Percentiles rank a stretch among this genome's conserved stretches.
Conservation (phyloP, 2,888 invertebrate species). For the Atethmia centrago region DNA sequence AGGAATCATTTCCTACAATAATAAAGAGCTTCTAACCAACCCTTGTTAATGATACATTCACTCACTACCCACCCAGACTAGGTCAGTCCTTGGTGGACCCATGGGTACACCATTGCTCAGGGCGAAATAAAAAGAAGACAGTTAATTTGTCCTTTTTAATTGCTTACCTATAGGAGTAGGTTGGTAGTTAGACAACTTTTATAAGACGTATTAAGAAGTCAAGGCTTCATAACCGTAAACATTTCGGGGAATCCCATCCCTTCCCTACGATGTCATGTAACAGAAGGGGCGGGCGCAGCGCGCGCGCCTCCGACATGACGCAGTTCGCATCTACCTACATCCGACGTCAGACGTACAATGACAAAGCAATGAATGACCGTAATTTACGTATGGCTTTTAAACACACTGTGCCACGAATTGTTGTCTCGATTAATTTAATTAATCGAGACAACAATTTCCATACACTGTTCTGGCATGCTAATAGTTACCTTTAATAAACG, state of each 20-base stretch:
- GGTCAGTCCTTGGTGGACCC: neutral
- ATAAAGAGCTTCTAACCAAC: slow-evolving; percentile 9
- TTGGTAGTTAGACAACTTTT: neutral
- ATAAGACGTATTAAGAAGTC: neutral
- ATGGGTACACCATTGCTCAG: neutral
- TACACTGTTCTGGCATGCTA: neutral
- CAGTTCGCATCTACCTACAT: neutral
- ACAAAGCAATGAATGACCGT: slow-evolving; percentile 12
- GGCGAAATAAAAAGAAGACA: neutral
- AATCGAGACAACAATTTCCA: neutral
- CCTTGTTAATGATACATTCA: neutral
- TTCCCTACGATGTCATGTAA: neutral
- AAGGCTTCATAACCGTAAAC: neutral
- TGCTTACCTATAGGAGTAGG: neutral
- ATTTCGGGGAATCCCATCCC: slow-evolving; percentile 8
- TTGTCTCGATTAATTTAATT: neutral
- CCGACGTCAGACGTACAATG: neutral
- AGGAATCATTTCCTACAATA: slow-evolving; percentile 11
- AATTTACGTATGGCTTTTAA: slow-evolving; percentile 10
- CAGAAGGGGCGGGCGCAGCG: neutral
- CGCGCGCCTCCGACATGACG: neutral
- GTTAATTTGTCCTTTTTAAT: neutral
- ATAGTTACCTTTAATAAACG: slow-evolving; percentile 18
- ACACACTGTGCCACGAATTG: neutral
- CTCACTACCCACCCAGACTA: neutral